Base-by-base conservation (phyloP, 2,888 invertebrate genomes). In the Orthosia gracilis region DNA sequence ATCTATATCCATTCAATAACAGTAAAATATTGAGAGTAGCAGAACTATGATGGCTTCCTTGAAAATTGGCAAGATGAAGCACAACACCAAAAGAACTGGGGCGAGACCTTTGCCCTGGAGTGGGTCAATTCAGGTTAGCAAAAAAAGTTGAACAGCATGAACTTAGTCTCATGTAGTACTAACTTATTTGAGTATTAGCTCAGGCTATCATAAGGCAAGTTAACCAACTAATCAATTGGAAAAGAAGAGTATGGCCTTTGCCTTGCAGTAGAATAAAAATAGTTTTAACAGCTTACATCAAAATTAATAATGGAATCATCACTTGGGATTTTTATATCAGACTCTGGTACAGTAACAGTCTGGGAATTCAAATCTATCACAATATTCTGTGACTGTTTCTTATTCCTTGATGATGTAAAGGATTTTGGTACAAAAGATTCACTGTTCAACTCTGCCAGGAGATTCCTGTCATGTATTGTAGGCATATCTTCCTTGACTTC, bases 351-450 rank as follows among this genome's bases (percentile, higher is more conserved):
- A 84, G 97, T 97, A 64, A 98, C 97, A 31, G 98, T 98, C 86
- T 98, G 97, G 2, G 97, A 96, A 84, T 97, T 97, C 69, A 98
- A 96, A 89, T 98, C 98, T 78, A 98, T 98, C 0, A 98, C 97
- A 84, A 98, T 98, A 89, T 97, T 98, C 84, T 97, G 97, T 5
- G 97, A 95, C 54, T 97, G 96, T 84, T 97, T 98, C 82, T 98
- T 97, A 84, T 93, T 97, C 83, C 94, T 96, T 50, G 97, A 96
- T 0, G 97, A 97, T 1, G 97, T 97, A 80, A 97, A 97, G 2
- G 96, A 79, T 82, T 97, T 97, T 1, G 97, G 97, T 15, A 97
- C 95, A 92, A 98, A 98, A 18, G 96, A 96, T 77, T 98, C 98
- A 77, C 96, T 97, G 87, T 98, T 98, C 57, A 98, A 97, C 88